These are phyloP conservation scores for Rattus rattus DNA, from an alignment of 2,113 vertebrate species.

Conservation along the genomic window DNA sequence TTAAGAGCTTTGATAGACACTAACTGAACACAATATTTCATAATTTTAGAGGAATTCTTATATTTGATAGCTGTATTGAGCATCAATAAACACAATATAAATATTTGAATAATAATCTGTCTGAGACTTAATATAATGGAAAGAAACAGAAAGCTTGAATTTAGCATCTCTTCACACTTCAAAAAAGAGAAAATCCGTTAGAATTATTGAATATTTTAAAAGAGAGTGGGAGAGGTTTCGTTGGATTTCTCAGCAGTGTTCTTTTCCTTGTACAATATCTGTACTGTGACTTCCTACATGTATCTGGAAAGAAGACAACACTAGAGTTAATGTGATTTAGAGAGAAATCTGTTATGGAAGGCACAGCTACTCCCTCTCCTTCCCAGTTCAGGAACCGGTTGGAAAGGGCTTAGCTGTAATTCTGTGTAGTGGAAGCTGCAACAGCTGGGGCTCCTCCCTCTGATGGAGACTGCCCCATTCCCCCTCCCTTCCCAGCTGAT, in stretches of 20 bases:
- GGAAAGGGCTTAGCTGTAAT: background rate
- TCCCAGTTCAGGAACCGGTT: background rate
- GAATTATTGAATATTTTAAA: background rate
- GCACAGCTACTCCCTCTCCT: background rate
- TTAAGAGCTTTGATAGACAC: background rate
- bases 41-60: background rate
- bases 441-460: constrained; percentile 62
- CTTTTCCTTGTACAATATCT: background rate
- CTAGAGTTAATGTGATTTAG: background rate
- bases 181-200: background rate
- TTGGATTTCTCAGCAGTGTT: background rate
- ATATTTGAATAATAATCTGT: background rate
- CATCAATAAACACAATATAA: background rate
- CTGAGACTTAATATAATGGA: background rate
- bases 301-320: background rate
- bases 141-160: background rate
- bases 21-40: background rate
- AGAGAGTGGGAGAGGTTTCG: background rate
- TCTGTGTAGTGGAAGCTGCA: background rate
- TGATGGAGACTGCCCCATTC: background rate
- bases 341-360: background rate
- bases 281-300: background rate
- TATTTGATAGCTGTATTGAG: background rate
- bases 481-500: constrained; percentile 35
- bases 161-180: background rate